phyloP scores from a whole-genome alignment of 2,797 vertebrate genomes.

The Gallinago nigripennis region DNA sequence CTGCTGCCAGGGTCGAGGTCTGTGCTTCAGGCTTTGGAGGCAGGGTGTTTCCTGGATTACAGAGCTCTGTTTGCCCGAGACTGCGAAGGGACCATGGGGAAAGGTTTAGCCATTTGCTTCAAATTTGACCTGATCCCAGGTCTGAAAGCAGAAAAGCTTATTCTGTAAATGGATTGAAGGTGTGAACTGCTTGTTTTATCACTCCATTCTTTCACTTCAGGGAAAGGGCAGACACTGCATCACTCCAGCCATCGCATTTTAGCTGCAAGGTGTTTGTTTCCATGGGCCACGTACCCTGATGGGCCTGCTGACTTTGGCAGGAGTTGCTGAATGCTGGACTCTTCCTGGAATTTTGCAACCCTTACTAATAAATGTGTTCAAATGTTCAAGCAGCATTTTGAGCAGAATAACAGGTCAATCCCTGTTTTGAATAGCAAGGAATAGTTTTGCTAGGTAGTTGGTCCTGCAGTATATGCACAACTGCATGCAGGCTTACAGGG shows the following conservation, averaged over 20 bases:
- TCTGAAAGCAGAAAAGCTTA: not conserved
- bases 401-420: not conserved
- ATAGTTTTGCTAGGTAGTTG: not conserved
- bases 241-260: not conserved
- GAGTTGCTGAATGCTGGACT: not conserved
- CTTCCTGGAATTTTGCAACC: not conserved
- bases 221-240: not conserved
- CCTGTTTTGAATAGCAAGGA: not conserved
- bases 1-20: not conserved
- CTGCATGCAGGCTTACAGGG: not conserved
- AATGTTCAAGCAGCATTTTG: not conserved
- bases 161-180: not conserved
- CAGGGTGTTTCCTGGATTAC: not conserved
- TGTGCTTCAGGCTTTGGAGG: not conserved
- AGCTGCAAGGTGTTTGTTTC: not conserved
- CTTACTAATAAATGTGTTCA: not conserved
- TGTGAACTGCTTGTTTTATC: not conserved
- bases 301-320: not conserved
- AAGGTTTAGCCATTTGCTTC: not conserved
- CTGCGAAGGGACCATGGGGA: not conserved
- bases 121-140: not conserved
- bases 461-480: not conserved
- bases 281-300: not conserved
- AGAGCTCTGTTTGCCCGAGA: not conserved
- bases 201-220: not conserved